phyloP scores from a whole-genome alignment of 1,140 invertebrate genomes.

The Hyles vespertilio region DNA sequence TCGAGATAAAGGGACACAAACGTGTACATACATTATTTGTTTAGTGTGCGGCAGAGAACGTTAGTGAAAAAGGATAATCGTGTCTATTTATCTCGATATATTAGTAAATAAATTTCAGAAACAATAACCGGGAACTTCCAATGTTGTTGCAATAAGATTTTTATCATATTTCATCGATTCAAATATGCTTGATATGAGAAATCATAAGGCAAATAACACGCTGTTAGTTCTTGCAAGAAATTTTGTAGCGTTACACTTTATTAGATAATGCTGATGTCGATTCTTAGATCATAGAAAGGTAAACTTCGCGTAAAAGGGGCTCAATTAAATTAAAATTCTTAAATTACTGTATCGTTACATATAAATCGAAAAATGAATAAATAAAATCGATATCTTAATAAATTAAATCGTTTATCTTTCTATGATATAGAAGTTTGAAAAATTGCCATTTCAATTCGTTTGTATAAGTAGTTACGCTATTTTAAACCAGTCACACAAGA shows the following conservation, averaged over 20 bases:
- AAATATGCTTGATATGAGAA: constrained; percentile 24
- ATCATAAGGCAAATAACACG: constrained; percentile 5
- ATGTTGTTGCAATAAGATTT: constrained; percentile 28
- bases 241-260: constrained; percentile 22
- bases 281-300: constrained; percentile 9
- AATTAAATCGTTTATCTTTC: no score
- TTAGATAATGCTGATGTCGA: constrained; percentile 19
- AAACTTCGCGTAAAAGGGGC: no score
- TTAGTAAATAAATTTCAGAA: constrained; percentile 15
- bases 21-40: neutral
- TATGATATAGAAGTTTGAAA: no score
- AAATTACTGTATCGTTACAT: no score
- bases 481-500: constrained; percentile 23
- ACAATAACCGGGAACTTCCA: constrained; percentile 35
- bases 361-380: no score
- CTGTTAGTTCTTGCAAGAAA: constrained; percentile 3
- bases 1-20: constrained; percentile 3
- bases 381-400: no score
- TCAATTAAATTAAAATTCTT: no score
- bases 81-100: constrained; percentile 22
- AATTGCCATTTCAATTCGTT: constrained; percentile 6
- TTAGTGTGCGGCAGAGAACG: neutral
- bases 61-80: neutral
- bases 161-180: constrained; percentile 29
- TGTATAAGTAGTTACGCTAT: constrained; percentile 20